Evolutionary conservation across 2,888 invertebrate species (phyloP), one percentile per base, ranked within the genome.

Genomic region (Lapara coniferarum): DNA sequence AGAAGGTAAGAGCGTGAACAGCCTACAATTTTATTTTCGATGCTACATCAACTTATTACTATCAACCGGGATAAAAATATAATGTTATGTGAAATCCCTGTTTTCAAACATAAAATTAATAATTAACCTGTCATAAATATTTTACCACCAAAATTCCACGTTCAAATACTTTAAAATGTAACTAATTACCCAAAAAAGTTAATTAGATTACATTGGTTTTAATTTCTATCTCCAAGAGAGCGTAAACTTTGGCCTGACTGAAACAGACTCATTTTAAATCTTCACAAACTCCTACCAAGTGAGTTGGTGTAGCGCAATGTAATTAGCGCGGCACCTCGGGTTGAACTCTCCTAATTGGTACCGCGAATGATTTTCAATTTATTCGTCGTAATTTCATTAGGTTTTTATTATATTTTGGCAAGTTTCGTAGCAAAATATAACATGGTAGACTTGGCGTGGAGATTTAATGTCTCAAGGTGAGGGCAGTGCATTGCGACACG

Each of bases 251-350:
- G 16, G n/a, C 58, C 19, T 5, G 53, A n/a, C 69, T 66, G 37
- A 46, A 66, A 69, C 46, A 56, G 69, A 51, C 56, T 69, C 56
- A 69, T 69, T 69, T 56, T 10, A 66, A 66, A 59, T 56, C 49
- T n/a, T 51, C 37, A 66, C 12, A 59, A 69, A 57, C 66, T 69
- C 67, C 37, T 58, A 19, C 30, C 52, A 66, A 69, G 51, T 57
- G 66, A 69, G 58, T 66, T 58, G 58, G 57, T 66, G 49, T 66
- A 51, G 58, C 44, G 44, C 14, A 69, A 66, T 51, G 69, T 69
- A 52, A 69, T 69, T 67, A 66, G 58, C 25, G 66, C 19, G 14
- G 52, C 19, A 52, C 66, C 56, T 69, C 53, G n/a, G 14, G 10
- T 58, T 37, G n/a, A 51, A 49, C 66, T 66, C 66, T 44, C 44